Base-by-base conservation (phyloP, 2,113 vertebrate genomes). In the Lontra canadensis region DNA sequence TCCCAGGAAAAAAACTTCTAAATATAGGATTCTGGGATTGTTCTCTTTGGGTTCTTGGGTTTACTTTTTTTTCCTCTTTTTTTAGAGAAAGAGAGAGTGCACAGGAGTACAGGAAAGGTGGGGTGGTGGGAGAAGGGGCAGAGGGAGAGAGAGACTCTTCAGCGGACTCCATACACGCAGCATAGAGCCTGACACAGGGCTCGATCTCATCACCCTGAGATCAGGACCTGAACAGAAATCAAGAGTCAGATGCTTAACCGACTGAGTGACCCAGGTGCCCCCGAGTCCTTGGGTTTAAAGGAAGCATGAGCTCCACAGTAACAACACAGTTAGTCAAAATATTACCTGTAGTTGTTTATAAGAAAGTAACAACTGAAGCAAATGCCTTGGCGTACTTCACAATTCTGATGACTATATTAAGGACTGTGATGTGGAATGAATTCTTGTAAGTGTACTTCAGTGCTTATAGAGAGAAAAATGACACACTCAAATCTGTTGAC, bases 301-400 rank as follows among this genome's bases (percentile, higher is more conserved):
- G 29, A 93, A 85, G 18, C 73, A 73, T 26, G 39, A 86, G 31
- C 10, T 85, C 52, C n/a, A 52, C 55, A 65, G n/a, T 81, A 49
- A 15, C 17, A 57, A 59, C 42, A 47, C 14, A 90, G 26, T 49
- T 96, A 73, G 84, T 85, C 63, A 80, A 79, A 94, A 36, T 59
- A 69, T 39, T 23, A 69, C 49, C 57, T 89, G 17, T 71, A 26
- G n/a, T 23, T 93, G 23, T 57, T 49, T 69, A 8, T 39, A 76
- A 96, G 73, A 36, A 94, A 92, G 42, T 92, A 5, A 21, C 55
- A 89, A 65, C 34, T 61, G 52, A 96, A 96, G 23, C 18, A 74
- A 83, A 14, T 85, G 63, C 42, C 59, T 82, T 76, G 26, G 25
- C 20, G 1, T 7, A 69, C 39, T 52, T 79, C 80, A 79, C 57